Evolutionary conservation across 2,888 invertebrate species (phyloP).

Genomic region (Venusia cambrica): DNA sequence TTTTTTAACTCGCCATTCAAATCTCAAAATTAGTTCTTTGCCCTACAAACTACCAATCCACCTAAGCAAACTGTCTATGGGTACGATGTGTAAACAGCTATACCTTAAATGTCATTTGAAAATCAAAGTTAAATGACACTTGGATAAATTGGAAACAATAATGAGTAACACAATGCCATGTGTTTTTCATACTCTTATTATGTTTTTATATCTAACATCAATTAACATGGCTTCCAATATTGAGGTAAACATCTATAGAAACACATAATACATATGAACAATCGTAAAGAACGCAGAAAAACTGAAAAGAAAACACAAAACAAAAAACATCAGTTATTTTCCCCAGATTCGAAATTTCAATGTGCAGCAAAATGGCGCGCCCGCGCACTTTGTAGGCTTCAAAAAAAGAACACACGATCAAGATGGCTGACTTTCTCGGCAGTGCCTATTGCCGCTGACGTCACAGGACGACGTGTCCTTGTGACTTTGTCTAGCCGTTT

Average conservation of each 20-base stretch:
- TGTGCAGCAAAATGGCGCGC: conserved; percentile 58
- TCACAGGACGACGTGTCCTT: conserved; percentile 76
- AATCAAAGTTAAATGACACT: conserved; percentile 49
- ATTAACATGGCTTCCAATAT: no score
- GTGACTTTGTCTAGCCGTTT: conserved; percentile 56
- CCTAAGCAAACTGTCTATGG: conserved; percentile 2
- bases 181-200: no score
- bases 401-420: conserved; percentile 72
- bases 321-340: conserved; percentile 9
- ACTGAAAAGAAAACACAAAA: not conserved
- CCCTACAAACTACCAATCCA: conserved; percentile 10
- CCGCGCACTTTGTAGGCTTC: conserved; percentile 72
- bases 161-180: conserved; percentile 6
- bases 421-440: conserved; percentile 78
- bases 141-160: conserved; percentile 8
- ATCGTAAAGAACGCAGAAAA: no score
- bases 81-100: conserved; percentile 26
- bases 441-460: conserved; percentile 75
- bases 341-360: conserved; percentile 40
- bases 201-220: no score
- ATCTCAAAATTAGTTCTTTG: not conserved
- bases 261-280: no score
- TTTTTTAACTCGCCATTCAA: no score
- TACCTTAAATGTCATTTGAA: conserved; percentile 45
- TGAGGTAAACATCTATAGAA: no score